Base-by-base conservation (phyloP, 1,140 invertebrate species). In the Zaprionus africanus region DNA sequence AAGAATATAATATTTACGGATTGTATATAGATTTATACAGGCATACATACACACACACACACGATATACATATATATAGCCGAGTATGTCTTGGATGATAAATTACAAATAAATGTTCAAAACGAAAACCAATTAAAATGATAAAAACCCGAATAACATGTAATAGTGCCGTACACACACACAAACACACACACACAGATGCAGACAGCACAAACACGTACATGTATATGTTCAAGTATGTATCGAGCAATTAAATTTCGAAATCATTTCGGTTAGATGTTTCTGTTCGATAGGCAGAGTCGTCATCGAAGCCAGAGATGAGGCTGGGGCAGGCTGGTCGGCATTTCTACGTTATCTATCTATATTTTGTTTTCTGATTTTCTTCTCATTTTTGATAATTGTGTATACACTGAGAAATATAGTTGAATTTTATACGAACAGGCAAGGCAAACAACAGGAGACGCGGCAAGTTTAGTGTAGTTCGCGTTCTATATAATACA, bases 71-170 rank as follows among this genome's bases (percentile, higher is more conserved):
- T 15, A 53, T 41, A 41, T 34, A 67, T 59, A 54, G 17, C 51
- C 13, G 41, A 57, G 76, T 66, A 68, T 87, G 79, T 78, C 76
- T 82, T 82, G 81, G 69, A 79, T 87, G 72, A 87, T 78, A 84
- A 84, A 75, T 87, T 76, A 78, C 78, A 81, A 75, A 79, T 81
- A 88, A 73, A 81, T 90, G 85, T 88, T 81, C 84, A 79, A 81
- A 87, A 67, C 63, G 62, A 70, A 88, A 84, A 74, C 74, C 70
- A 87, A 87, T 88, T 88, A 78, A 76, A 76, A 75, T 61, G 77
- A 82, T 79, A 74, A 79, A 85, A 72, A 59, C 46, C 54, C 67
- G 75, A 59, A 68, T 36, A 67, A 57, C 51, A 75, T 46, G 41
- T 65, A 76, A 59, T 53, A 75, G 61, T 13, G 69, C 60, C 7